phyloP scores from a whole-genome alignment of 1,140 invertebrate species.

The Sinonovacula constricta region DNA sequence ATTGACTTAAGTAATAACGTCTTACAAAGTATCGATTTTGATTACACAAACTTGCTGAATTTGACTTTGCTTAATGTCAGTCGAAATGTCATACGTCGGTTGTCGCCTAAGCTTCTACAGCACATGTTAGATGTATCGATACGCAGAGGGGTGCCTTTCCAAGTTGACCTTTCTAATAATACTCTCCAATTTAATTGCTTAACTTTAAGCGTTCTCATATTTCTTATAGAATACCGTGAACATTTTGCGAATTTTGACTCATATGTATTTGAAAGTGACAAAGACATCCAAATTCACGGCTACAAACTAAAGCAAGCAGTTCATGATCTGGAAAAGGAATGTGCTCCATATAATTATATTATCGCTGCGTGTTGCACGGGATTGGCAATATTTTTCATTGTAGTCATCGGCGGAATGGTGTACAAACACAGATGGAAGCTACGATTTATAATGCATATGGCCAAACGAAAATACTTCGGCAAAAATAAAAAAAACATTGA shows the following conservation, averaged over 20 bases:
- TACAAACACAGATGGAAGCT: conserved; percentile 41
- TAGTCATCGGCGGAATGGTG: not conserved
- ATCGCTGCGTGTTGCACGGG: not conserved
- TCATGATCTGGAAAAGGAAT: not conserved
- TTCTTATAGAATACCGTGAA: not conserved
- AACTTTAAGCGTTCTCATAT: not conserved
- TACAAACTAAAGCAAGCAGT: not conserved
- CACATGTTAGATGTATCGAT: no score
- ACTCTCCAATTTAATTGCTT: not conserved
- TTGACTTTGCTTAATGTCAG: no score
- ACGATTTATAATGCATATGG: conserved; percentile 17
- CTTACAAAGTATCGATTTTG: no score
- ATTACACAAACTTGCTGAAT: no score
- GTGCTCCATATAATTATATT: not conserved
- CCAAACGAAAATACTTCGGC: conserved; percentile 25
- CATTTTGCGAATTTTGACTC: not conserved
- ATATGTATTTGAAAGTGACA: not conserved
- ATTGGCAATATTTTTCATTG: not conserved
- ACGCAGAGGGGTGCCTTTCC: not conserved
- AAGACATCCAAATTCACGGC: not conserved
- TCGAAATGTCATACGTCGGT: no score
- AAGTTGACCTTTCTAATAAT: conserved; percentile 26
- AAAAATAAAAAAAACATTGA: not conserved
- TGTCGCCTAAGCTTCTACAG: no score
- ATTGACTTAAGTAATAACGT: no score